Conservation (phyloP, 2,113 vertebrate species). For the Dicerorhinus sumatrensis region DNA sequence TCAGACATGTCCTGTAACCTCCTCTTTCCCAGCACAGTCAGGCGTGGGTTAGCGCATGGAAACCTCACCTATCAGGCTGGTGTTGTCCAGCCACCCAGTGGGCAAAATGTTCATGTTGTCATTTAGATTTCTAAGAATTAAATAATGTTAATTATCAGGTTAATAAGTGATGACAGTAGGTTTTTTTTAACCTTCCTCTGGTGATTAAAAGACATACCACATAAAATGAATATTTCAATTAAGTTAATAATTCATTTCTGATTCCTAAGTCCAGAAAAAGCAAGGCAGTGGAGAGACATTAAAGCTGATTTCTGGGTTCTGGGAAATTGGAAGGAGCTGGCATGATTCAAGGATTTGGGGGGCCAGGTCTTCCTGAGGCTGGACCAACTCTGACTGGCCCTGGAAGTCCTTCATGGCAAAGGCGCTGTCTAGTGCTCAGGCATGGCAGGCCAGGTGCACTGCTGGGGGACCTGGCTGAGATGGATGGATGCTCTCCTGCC, state of each 20-base stretch:
- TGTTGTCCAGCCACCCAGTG: neutral
- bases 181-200: neutral
- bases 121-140: neutral
- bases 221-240: neutral
- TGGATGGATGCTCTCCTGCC: neutral
- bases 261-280: slow-evolving; percentile 52
- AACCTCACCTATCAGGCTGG: neutral
- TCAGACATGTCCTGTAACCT: neutral
- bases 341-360: neutral
- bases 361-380: neutral
- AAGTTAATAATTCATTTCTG: neutral
- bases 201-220: neutral
- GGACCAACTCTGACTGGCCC: neutral
- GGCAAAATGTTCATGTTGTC: neutral
- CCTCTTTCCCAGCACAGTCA: neutral
- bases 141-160: slow-evolving; percentile 36
- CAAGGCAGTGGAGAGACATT: neutral
- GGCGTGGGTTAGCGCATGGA: neutral
- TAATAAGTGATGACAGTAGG: slow-evolving; percentile 1
- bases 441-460: neutral
- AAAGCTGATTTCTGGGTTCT: slow-evolving; percentile 23
- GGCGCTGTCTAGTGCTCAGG: neutral
- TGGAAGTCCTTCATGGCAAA: neutral
- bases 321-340: neutral
- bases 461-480: neutral